phyloP scores from a whole-genome alignment of 2,797 vertebrate species.

The Ispidina lecontei region DNA sequence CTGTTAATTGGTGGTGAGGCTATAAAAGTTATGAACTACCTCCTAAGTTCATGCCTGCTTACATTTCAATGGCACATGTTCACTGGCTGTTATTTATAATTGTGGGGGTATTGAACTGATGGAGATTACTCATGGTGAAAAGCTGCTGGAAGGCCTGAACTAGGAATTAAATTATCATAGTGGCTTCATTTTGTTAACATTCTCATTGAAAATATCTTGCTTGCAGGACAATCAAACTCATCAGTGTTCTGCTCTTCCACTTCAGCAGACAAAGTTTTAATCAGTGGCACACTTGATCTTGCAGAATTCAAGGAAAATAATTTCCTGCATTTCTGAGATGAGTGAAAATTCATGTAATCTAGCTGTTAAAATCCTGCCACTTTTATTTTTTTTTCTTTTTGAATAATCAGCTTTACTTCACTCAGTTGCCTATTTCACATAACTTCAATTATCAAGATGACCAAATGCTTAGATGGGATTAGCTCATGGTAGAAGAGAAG shows the following conservation, averaged over 20 bases:
- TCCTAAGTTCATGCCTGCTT: constrained; percentile 15
- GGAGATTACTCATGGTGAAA: constrained; percentile 63
- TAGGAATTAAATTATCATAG: constrained; percentile 68
- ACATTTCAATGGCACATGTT: constrained; percentile 28
- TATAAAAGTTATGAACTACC: constrained; percentile 15
- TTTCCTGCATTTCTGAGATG: constrained; percentile 64
- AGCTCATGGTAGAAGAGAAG: constrained; percentile 19
- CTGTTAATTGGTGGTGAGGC: constrained; percentile 19
- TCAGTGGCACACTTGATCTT: constrained; percentile 61
- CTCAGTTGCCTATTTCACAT: constrained; percentile 17
- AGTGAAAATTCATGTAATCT: constrained; percentile 55
- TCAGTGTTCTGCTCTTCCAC: constrained; percentile 70
- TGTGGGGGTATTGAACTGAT: constrained; percentile 47
- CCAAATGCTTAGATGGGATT: constrained; percentile 14
- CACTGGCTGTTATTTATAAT: constrained; percentile 51
- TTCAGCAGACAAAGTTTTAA: constrained; percentile 70
- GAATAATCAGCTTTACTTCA: constrained; percentile 57
- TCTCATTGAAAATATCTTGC: constrained; percentile 68
- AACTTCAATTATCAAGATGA: constrained; percentile 39
- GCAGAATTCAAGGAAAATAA: constrained; percentile 68
- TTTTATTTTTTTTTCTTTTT: constrained; percentile 13
- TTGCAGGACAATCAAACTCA: constrained; percentile 70
- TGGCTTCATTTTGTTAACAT: constrained; percentile 66
- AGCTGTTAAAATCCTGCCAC: constrained; percentile 37
- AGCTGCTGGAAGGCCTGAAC: constrained; percentile 65